These are phyloP conservation scores for Phengaris alcon DNA, from an alignment of 2,888 invertebrate genomes.

Conservation along the genomic window DNA sequence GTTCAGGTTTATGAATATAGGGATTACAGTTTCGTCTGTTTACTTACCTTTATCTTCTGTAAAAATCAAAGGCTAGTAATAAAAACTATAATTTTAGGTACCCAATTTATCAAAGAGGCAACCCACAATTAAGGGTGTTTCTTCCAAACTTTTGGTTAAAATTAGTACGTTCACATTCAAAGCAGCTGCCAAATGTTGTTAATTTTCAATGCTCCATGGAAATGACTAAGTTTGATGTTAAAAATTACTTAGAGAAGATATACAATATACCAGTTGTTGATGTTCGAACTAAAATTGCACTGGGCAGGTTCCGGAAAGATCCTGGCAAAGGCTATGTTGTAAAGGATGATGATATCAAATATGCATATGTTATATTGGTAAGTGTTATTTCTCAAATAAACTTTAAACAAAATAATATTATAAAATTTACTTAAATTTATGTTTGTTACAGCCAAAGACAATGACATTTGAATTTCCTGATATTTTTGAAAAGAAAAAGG, in stretches of 20 bases:
- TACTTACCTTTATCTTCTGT: too few relatives aligned
- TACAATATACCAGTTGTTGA: constrained; percentile 90
- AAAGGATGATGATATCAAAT: constrained; percentile 91
- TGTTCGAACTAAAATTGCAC: constrained; percentile 86
- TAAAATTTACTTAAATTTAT: background rate
- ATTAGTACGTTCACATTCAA: constrained; percentile 83
- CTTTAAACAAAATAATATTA: background rate
- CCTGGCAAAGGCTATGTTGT: constrained; percentile 81
- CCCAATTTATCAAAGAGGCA: constrained; percentile 93
- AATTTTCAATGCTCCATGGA: constrained; percentile 94
- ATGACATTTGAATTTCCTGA: constrained; percentile 88
- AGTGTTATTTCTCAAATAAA: constrained; percentile 41
- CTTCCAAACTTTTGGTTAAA: constrained; percentile 99
- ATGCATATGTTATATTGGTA: constrained; percentile 89
- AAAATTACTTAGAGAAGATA: constrained; percentile 96
- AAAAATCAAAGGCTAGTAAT: background rate
- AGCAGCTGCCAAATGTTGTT: constrained; percentile 88
- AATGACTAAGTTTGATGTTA: constrained; percentile 95
- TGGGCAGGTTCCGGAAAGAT: constrained; percentile 84
- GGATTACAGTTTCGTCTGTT: too few relatives aligned
- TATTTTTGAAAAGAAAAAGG: constrained; percentile 78
- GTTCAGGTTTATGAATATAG: too few relatives aligned
- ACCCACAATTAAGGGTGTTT: constrained; percentile 95
- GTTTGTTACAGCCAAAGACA: constrained; percentile 81
- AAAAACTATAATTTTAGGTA: constrained; percentile 80